Percentiles rank a stretch among this genome's conserved stretches.
phyloP scores from a whole-genome alignment of 2,888 invertebrate genomes.

The Homarus gammarus region DNA sequence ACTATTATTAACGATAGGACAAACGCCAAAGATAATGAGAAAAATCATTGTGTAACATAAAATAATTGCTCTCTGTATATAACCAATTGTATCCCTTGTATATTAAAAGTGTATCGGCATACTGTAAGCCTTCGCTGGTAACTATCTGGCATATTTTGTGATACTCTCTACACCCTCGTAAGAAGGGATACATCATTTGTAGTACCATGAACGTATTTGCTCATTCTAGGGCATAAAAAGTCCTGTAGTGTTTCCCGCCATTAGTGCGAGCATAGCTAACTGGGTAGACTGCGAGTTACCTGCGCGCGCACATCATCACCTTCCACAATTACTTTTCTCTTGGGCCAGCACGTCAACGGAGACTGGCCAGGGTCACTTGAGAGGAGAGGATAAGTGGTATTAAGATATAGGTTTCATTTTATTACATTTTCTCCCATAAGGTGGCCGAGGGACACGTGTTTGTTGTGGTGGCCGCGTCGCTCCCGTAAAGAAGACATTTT shows the following conservation, averaged over 20 bases:
- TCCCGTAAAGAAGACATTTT: not conserved
- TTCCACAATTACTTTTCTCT: not conserved
- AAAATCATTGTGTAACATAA: no score
- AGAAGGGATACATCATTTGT: not conserved
- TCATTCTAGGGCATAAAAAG: not conserved
- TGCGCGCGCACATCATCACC: slow-evolving; percentile 46
- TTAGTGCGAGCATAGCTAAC: not conserved
- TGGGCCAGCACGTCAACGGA: not conserved
- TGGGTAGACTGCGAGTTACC: slow-evolving; percentile 29
- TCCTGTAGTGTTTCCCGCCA: not conserved
- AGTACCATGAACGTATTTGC: not conserved
- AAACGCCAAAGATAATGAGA: no score
- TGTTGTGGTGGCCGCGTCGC: not conserved
- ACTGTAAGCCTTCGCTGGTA: not conserved
- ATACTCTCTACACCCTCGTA: not conserved
- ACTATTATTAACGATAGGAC: no score
- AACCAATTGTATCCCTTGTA: not conserved
- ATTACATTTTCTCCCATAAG: not conserved
- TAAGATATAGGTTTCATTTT: not conserved
- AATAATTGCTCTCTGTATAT: not conserved
- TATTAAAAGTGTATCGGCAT: not conserved
- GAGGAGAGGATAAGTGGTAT: not conserved
- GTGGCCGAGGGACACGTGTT: not conserved
- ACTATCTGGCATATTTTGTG: not conserved
- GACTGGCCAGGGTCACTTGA: not conserved